phyloP scores from a whole-genome alignment of 2,888 invertebrate genomes.

The Eupeodes luniger region DNA sequence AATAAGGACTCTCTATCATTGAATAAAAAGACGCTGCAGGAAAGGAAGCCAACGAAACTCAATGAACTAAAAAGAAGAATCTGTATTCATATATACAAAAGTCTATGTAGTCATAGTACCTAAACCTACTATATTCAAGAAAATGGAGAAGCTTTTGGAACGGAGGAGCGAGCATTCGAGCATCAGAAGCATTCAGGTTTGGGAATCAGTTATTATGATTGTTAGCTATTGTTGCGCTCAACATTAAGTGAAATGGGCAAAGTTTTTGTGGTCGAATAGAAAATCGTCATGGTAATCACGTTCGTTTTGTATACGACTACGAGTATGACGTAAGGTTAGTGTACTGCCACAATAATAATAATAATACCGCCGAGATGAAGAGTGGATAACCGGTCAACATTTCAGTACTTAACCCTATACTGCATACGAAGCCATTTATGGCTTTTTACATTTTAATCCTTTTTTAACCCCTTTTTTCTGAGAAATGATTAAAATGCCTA shows the following conservation, averaged over 20 bases:
- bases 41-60: constrained; percentile 59
- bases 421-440: too few species aligned
- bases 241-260: constrained; percentile 71
- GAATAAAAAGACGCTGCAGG: constrained; percentile 57
- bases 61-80: constrained; percentile 63
- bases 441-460: too few species aligned
- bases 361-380: constrained; percentile 15
- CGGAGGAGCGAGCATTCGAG: not conserved
- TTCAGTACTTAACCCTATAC: constrained; percentile 60
- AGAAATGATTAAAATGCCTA: too few species aligned
- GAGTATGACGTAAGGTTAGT: constrained; percentile 46
- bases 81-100: constrained; percentile 17
- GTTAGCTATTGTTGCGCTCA: constrained; percentile 74
- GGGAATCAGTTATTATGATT: constrained; percentile 64
- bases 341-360: constrained; percentile 23
- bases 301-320: constrained; percentile 36
- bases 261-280: constrained; percentile 67
- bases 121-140: not conserved
- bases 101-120: not conserved
- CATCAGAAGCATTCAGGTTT: constrained; percentile 43
- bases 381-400: constrained; percentile 39
- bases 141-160: not conserved
- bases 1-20: constrained; percentile 70
- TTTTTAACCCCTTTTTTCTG: too few species aligned
- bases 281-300: constrained; percentile 73